Conservation (phyloP, 92 coral and sea anemone genomes). For the Siderastrea siderea region DNA sequence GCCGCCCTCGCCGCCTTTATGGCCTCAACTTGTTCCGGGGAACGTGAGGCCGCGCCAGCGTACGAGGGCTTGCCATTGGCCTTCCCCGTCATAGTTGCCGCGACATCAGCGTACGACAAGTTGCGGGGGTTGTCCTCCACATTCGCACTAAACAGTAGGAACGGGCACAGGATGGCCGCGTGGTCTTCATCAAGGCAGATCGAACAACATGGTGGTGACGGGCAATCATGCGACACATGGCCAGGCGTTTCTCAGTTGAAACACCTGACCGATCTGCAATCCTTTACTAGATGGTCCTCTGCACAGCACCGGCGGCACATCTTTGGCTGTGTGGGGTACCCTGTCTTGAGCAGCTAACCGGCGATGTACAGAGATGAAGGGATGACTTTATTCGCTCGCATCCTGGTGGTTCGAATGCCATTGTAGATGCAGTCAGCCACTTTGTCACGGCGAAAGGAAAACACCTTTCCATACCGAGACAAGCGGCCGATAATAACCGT, state of each 20-base stretch:
- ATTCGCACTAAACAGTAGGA: neutral
- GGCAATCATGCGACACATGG: neutral
- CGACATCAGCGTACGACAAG: neutral
- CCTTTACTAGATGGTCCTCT: neutral
- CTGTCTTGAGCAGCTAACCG: neutral
- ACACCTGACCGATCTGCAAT: neutral
- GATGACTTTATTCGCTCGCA: neutral
- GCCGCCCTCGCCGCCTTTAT: neutral
- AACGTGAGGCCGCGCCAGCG: too few relatives aligned
- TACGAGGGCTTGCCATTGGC: too few relatives aligned
- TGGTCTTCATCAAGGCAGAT: neutral
- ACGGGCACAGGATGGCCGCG: neutral
- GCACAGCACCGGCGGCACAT: neutral
- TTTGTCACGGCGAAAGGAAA: neutral
- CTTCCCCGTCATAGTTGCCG: neutral
- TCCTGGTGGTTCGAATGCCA: neutral
- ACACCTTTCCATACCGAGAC: neutral
- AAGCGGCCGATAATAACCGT: neutral
- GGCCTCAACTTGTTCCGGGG: too few relatives aligned
- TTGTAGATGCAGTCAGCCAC: neutral
- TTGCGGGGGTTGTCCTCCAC: neutral
- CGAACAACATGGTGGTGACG: neutral
- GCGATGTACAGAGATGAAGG: neutral
- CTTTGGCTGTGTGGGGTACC: neutral
- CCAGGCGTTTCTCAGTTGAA: neutral